Evolutionary conservation across 1,140 invertebrate genomes (phyloP), one percentile per base, ranked within the genome.

Genomic region (Pseudomyrmex dendroicus): DNA sequence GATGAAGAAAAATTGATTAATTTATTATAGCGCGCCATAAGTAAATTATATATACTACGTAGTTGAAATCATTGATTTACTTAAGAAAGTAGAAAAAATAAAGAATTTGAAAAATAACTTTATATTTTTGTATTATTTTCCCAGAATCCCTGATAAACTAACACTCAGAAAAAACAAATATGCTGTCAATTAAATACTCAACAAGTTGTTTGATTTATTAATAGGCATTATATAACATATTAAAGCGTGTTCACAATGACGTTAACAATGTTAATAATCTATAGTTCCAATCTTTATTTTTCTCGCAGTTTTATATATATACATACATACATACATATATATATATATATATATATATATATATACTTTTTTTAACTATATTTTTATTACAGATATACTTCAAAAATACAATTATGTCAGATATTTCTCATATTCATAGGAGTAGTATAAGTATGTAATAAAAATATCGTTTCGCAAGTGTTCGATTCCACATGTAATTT

Each of bases 31-130:
- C 87, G 84, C 73, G 72, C 82, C 85, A 77, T 85, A 87, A 90
- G 82, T 86, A 86, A 89, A 87, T 88, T 89, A 86, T 86, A 92
- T 87, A 91, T 91, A 93, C 84, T 90, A 91, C 90, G 93, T 92
- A 89, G 91, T 78, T 91, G 88, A 92, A 92, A 84, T 91, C 90
- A 93, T 92, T 88, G 85, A 90, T 89, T 91, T 91, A 91, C 50
- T 73, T 94, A 91, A 92, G 90, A 87, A 89, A 91, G 92, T 94
- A 93, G 93, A 91, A 85, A 86, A 93, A 93, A 91, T 89, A 91
- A 93, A 93, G 90, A 89, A 89, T 88, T 87, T 86, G 86, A 93
- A 93, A 92, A 90, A 84, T 89, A 85, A 78, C 4, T 22, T 78
- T 62, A 20, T 68, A 9, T 15, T 25, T n/a, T 9, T 46, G 35